Conservation (phyloP, 2,888 invertebrate species). For the Drepana falcataria region DNA sequence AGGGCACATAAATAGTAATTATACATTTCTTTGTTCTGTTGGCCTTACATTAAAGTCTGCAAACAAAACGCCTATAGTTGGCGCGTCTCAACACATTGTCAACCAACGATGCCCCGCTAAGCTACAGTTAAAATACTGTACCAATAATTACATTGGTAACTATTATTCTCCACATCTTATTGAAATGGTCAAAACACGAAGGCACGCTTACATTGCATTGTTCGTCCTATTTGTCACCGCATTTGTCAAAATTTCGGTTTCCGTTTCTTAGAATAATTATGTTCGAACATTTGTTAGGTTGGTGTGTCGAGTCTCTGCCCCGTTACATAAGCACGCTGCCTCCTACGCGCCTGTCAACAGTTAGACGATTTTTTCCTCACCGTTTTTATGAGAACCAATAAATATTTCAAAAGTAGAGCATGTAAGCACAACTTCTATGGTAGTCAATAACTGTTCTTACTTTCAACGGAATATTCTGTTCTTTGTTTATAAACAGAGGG, state of each 20-base stretch:
- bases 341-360: constrained; percentile 49
- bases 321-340: constrained; percentile 55
- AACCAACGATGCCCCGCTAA: constrained; percentile 47
- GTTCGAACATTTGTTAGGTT: constrained; percentile 48
- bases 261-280: constrained; percentile 60
- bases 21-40: constrained; percentile 21
- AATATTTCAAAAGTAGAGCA: constrained; percentile 71
- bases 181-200: constrained; percentile 66
- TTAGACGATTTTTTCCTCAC: constrained; percentile 49
- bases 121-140: constrained; percentile 62
- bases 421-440: constrained; percentile 67
- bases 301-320: constrained; percentile 49
- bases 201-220: constrained; percentile 66
- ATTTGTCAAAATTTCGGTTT: constrained; percentile 77
- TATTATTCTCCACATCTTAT: constrained; percentile 57
- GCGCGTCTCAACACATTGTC: constrained; percentile 50
- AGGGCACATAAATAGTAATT: constrained; percentile 22
- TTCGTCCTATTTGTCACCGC: constrained; percentile 61
- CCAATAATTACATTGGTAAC: constrained; percentile 72
- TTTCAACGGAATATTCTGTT: constrained; percentile 56
- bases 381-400: constrained; percentile 64
- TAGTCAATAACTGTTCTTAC: constrained; percentile 74
- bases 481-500: constrained; percentile 43
- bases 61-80: constrained; percentile 28
- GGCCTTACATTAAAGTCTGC: constrained; percentile 25